Conservation (phyloP, 2,888 invertebrate species). For the Suillia variegata region DNA sequence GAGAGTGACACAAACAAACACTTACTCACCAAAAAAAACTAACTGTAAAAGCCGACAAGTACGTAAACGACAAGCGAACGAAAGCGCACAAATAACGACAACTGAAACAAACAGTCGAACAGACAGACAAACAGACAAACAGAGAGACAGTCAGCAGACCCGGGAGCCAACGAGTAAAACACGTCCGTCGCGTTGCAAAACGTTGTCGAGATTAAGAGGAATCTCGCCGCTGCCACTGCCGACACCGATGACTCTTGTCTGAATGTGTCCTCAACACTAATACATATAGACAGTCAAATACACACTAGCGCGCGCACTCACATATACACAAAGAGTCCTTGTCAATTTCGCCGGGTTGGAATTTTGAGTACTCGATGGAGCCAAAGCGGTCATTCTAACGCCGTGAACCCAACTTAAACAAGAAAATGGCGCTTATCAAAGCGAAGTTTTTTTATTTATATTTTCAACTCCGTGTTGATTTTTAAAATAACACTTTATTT, state of each 20-base stretch:
- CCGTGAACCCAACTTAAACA: no score
- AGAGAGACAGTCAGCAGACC: no score
- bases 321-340: conserved; percentile 16
- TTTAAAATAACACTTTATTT: no score
- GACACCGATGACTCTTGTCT: no score
- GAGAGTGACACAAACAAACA: neutral
- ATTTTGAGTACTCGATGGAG: neutral
- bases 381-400: no score
- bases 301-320: conserved; percentile 27
- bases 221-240: neutral
- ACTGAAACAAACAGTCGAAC: neutral
- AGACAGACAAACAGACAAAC: neutral
- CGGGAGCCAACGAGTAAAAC: conserved; percentile 1
- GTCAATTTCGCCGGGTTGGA: conserved; percentile 3
- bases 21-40: neutral
- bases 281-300: conserved; percentile 9
- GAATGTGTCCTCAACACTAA: neutral
- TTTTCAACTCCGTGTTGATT: no score
- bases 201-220: conserved; percentile 3
- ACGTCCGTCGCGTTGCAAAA: conserved; percentile 1
- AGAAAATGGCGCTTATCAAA: no score
- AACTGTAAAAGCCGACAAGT: neutral
- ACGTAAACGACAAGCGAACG: conserved; percentile 3
- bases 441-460: no score
- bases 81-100: conserved; percentile 4